These are phyloP conservation scores for Micropoecilia bifurca DNA, from an alignment of 2,797 vertebrate species.

Conservation along the genomic window DNA sequence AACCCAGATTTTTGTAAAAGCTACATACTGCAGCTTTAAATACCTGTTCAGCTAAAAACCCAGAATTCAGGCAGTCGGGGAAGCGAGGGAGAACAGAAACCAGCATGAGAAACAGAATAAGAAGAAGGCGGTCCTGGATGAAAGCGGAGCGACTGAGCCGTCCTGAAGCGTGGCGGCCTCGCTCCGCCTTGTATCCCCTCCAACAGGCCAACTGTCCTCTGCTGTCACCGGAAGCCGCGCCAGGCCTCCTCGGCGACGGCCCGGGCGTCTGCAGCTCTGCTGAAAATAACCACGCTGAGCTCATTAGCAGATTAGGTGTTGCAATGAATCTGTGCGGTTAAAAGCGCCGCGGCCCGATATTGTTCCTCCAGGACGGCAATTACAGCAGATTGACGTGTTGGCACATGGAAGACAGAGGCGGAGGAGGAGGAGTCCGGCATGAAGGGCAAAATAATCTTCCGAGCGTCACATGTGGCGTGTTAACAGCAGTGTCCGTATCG, in stretches of 20 bases:
- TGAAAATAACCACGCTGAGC: slow-evolving; percentile 88
- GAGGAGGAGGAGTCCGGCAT: slow-evolving; percentile 79
- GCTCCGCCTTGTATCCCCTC: slow-evolving; percentile 66
- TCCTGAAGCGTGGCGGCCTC: slow-evolving; percentile 53
- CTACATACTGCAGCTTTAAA: not conserved
- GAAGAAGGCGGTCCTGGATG: slow-evolving; percentile 42
- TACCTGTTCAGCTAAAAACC: not conserved
- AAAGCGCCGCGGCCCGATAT: slow-evolving; percentile 82
- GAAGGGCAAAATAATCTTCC: slow-evolving; percentile 86
- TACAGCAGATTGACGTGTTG: slow-evolving; percentile 94
- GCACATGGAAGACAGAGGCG: slow-evolving; percentile 78
- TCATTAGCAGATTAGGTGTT: slow-evolving; percentile 94
- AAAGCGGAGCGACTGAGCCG: not conserved
- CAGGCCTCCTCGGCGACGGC: slow-evolving; percentile 65
- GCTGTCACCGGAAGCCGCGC: slow-evolving; percentile 82
- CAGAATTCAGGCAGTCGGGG: not conserved
- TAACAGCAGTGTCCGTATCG: slow-evolving; percentile 35
- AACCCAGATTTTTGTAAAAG: no score
- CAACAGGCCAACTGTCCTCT: slow-evolving; percentile 83
- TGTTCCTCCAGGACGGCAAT: slow-evolving; percentile 91
- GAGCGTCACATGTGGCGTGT: slow-evolving; percentile 26
- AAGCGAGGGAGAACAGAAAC: not conserved
- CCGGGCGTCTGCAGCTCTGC: slow-evolving; percentile 73
- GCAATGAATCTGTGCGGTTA: slow-evolving; percentile 87
- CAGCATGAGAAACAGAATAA: slow-evolving; percentile 39